Conservation (phyloP, 2,888 invertebrate species). For the Lasioglossum figueresi region DNA sequence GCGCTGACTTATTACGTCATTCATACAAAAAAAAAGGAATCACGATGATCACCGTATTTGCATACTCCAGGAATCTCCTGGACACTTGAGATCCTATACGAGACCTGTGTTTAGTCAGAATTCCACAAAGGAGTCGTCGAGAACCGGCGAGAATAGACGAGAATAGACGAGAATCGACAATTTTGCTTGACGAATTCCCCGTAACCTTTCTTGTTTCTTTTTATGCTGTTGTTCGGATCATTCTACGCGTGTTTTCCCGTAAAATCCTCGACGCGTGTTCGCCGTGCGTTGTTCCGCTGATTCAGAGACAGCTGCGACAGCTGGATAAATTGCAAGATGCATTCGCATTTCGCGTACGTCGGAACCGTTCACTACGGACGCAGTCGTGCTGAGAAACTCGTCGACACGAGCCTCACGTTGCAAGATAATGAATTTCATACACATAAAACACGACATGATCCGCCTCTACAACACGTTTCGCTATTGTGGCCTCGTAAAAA, state of each 20-base stretch:
- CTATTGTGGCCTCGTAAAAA: neutral
- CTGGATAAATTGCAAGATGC: slow-evolving; percentile 37
- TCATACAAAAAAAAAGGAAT: neutral
- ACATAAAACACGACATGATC: neutral
- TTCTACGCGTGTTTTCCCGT: neutral
- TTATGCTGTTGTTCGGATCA: neutral
- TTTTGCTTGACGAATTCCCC: neutral
- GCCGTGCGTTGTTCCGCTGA: slow-evolving; percentile 13
- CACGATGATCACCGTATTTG: neutral
- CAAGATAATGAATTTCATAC: neutral
- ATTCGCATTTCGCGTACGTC: slow-evolving; percentile 6
- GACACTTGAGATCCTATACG: neutral
- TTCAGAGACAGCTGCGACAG: slow-evolving; percentile 30
- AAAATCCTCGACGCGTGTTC: neutral
- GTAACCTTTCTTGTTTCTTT: neutral
- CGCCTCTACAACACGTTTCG: neutral
- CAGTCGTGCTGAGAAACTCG: slow-evolving; percentile 15
- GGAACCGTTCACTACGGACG: neutral
- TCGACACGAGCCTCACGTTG: neutral
- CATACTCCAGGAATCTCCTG: slow-evolving; percentile 1
- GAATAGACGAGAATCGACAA: neutral
- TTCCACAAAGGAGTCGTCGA: neutral
- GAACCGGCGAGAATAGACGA: no score
- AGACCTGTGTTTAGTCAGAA: neutral
- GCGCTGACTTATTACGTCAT: neutral